Base-by-base conservation (phyloP, 1,140 invertebrate genomes). In the Phortica variegata region DNA sequence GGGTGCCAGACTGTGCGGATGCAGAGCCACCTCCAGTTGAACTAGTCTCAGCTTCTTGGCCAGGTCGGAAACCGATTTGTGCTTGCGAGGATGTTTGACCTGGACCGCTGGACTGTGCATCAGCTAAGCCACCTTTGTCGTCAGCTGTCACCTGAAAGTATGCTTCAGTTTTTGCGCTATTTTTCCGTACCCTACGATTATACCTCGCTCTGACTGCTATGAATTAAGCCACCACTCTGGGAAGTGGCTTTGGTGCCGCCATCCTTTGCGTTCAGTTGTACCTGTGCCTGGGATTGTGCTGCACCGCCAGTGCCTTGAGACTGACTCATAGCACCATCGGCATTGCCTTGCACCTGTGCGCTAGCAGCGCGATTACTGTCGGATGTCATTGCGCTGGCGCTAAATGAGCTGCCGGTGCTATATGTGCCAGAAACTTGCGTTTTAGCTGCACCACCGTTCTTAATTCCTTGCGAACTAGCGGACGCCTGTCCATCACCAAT, bases 41-140 rank as follows among this genome's bases (percentile, higher is more conserved):
- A 6, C 60, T 69, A n/a, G 55, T 77, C 55, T 44, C 70, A 51
- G 40, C 80, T 60, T 83, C 76, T 72, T 85, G 78, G 69, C 83
- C 81, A 0, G 89, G 88, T 39, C 85, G 84, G 61, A 91, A 91
- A 3, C 88, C 89, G 33, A 91, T 90, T 78, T 91, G 89, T 12
- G 89, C 89, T 77, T 91, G 89, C 23, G 88, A 90, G 2, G 87
- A 90, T 0, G 89, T 91, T 56, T 84, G 87, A 3, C 89, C 89
- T 13, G 87, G 86, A 2, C 88, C 89, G 54, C 85, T 87, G 2
- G 89, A 87, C 79, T 91, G 89, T 1, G 89, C 88, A 76, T 91
- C 88, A 5, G 89, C 87, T 77, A 90, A 82, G 3, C 89, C 89
- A 18, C 89, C 89, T 75, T 86, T 87, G 8, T 82, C 80, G 48